These are phyloP conservation scores for Andrena cerasifolii DNA, from an alignment of 1,140 invertebrate species.

Conservation along the genomic window DNA sequence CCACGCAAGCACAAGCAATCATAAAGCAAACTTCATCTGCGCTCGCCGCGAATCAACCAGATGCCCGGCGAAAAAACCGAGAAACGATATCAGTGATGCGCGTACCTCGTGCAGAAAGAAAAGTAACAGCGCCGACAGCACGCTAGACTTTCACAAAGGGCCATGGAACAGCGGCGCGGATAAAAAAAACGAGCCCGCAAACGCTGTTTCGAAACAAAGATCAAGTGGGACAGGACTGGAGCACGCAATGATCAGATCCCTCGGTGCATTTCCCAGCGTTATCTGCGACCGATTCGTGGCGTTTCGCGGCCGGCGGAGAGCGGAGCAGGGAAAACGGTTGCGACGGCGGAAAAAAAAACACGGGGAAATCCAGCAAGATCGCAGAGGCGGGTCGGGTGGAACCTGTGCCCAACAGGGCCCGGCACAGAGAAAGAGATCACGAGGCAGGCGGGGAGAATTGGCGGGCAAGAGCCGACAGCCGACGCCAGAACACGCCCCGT, in stretches of 20 bases:
- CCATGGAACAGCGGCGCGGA: not conserved
- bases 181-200: not conserved
- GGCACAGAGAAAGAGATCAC: not conserved
- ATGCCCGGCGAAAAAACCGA: too few relatives aligned
- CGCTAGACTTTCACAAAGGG: not conserved
- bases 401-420: not conserved
- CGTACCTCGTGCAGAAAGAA: not conserved
- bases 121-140: not conserved
- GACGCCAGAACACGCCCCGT: slow-evolving; percentile 6
- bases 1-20: too few relatives aligned
- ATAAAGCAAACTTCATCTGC: too few relatives aligned
- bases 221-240: slow-evolving; percentile 4
- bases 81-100: too few relatives aligned
- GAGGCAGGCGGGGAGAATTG: not conserved
- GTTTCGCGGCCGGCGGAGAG: not conserved
- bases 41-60: too few relatives aligned
- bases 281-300: not conserved
- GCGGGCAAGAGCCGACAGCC: not conserved
- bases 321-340: slow-evolving; percentile 5
- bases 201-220: not conserved
- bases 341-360: slow-evolving; percentile 18
- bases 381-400: not conserved
- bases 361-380: not conserved
- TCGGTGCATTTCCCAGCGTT: not conserved
- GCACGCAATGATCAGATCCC: not conserved